Base-by-base conservation (phyloP, 1,140 invertebrate genomes). In the Vollenhovia emeryi region DNA sequence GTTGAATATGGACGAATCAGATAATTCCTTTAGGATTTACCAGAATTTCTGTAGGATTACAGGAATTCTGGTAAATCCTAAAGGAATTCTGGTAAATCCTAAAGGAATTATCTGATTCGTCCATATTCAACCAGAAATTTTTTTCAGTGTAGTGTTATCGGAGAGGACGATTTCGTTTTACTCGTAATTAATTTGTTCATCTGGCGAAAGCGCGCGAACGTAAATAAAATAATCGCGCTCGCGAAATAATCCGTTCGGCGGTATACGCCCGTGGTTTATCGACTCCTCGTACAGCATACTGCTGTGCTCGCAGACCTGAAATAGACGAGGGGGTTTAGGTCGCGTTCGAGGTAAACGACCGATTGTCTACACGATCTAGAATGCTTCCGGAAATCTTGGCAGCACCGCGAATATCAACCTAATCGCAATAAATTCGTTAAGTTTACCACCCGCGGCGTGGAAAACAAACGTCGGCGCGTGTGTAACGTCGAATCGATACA, bases 261-360 rank as follows among this genome's bases (percentile, higher is more conserved):
- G 18, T 64, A 76, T 43, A 13, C 43, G 9, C 13, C 9, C 7
- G 75, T 48, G 18, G 40, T 78, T 78, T 78, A 78, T 78, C n/a
- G 33, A n/a, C 27, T 68, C 33, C 64, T 62, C 24, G 52, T 59
- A 40, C 24, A 57, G 57, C 68, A 59, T 18, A 59, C 15, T 40
- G 33, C 24, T 18, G 2, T 75, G 73, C 52, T 30, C 2, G 48
- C 30, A 55, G 3, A 78, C 78, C 52, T 82, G 52, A 88, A 89
- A 89, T 89, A 89, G 87, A 87, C 48, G 36, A 60, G 45, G 24
- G n/a, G 59, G 52, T 79, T 88, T 87, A 74, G 74, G 59, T 71
- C 59, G 71, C 50, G 52, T 85, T 60, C 74, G 82, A 85, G 87
- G 86, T 89, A 89, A 89, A 89, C 69, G 87, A 85, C 87, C 87